Percentiles rank a stretch among this genome's conserved stretches.
Evolutionary conservation across 1,140 invertebrate species (phyloP).

Genomic region (Calliopsis andreniformis): DNA sequence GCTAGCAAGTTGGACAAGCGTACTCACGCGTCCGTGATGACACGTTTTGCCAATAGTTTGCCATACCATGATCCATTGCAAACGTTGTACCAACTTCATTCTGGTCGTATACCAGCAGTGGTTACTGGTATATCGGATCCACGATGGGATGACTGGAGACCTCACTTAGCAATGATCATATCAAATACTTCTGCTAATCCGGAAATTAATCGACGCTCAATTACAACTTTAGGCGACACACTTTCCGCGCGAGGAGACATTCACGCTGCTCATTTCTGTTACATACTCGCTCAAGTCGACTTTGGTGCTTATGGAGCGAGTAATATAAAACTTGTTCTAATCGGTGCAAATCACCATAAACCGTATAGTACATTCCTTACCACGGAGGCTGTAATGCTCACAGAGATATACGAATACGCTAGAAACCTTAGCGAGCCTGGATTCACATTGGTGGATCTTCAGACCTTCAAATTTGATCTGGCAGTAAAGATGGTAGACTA

Average conservation of each 20-base stretch:
- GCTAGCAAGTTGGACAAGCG: slow-evolving; percentile 94
- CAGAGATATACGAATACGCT: slow-evolving; percentile 97
- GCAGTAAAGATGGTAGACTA: slow-evolving; percentile 89
- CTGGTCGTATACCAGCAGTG: slow-evolving; percentile 91
- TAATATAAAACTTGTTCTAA: slow-evolving; percentile 88
- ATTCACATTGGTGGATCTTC: slow-evolving; percentile 85
- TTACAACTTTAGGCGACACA: slow-evolving; percentile 89
- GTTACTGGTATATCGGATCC: slow-evolving; percentile 92
- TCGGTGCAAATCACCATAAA: slow-evolving; percentile 87
- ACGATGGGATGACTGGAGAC: slow-evolving; percentile 97
- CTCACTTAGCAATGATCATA: slow-evolving; percentile 96
- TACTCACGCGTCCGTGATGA: slow-evolving; percentile 93
- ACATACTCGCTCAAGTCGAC: slow-evolving; percentile 92
- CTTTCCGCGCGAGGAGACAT: slow-evolving; percentile 87
- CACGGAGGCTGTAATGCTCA: slow-evolving; percentile 94
- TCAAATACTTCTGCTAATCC: slow-evolving; percentile 91
- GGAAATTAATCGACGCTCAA: slow-evolving; percentile 91
- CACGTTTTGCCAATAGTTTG: slow-evolving; percentile 93
- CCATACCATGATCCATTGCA: slow-evolving; percentile 94
- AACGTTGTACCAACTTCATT: slow-evolving; percentile 95
- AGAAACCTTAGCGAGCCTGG: slow-evolving; percentile 89
- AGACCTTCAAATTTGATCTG: slow-evolving; percentile 88
- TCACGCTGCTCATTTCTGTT: slow-evolving; percentile 96
- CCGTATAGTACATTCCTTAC: slow-evolving; percentile 87
- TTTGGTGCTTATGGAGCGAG: slow-evolving; percentile 86